Conservation (phyloP, 2,888 invertebrate genomes). For the Dolichopus griseipennis region DNA sequence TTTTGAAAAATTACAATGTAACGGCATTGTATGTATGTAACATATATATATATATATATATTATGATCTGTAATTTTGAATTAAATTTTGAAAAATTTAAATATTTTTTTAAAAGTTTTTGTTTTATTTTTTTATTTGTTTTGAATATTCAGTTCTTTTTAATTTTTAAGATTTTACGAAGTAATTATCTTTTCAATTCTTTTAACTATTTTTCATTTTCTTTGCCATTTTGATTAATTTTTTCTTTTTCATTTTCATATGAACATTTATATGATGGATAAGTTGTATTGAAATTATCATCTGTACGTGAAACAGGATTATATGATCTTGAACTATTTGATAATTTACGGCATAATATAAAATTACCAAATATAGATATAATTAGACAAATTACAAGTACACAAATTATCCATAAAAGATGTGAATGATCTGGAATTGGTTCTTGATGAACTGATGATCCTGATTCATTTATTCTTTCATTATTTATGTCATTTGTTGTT, state of each 20-base stretch:
- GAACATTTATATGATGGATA: neutral
- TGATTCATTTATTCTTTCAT: too few species aligned
- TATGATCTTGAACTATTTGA: conserved; percentile 39
- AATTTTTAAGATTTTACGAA: neutral
- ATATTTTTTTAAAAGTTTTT: too few species aligned
- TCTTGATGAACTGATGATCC: too few species aligned
- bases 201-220: neutral
- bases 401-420: conserved; percentile 26
- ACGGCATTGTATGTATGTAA: too few species aligned
- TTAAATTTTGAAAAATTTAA: too few species aligned
- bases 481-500: neutral
- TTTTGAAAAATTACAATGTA: too few species aligned
- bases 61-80: too few species aligned
- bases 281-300: conserved; percentile 35
- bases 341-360: neutral
- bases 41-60: too few species aligned
- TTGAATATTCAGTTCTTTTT: neutral
- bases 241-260: conserved; percentile 1
- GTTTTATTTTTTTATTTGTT: too few species aligned
- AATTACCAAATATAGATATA: conserved; percentile 27
- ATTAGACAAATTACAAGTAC: conserved; percentile 25
- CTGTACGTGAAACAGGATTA: conserved; percentile 37
- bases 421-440: too few species aligned
- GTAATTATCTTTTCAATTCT: neutral
- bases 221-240: neutral